Evolutionary conservation across 2,797 vertebrate species (phyloP), one percentile per base, ranked within the genome.

Genomic region (Poeciliopsis turneri): DNA sequence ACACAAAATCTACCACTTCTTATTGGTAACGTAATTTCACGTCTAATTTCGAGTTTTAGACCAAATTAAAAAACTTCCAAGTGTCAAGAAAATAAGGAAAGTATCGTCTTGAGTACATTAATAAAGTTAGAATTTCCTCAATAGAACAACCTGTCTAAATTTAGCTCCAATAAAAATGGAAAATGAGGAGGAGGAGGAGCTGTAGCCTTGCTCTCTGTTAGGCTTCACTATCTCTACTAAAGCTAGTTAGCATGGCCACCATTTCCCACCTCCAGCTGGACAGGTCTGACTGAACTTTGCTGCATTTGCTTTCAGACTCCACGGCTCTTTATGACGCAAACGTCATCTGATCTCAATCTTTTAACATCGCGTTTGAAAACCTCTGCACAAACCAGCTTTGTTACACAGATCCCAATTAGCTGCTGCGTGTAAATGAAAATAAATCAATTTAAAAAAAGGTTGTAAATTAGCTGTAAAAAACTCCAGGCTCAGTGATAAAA

Each of bases 401-500:
- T 33, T 61, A 7, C 5, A 66, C 23, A 66, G 5, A 41, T 66
- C 64, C 20, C 64, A 66, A 39, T 39, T 39, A 66, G 41, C 33
- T 66, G 28, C 61, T 70, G 55, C 16, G n/a, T 57, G 55, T 5
- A 45, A 55, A 20, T 46, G 61, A 16, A 47, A 47, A 47, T 1
- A 55, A 41, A 7, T 36, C 36, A 39, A 39, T 39, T 39, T 5
- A 5, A 39, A 39, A 39, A 76, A 70, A 36, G 73, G 11, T 46
- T 66, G 72, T n/a, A 51, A 74, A 77, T 25, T 76, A 77, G 59
- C 16, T 69, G 75, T 81, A 75, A 79, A 75, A 79, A 82, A 66
- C 47, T 68, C 11, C 36, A 57, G 51, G 70, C 15, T 39, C 0
- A 30, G 72, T 28, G 74, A 59, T 76, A 72, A 82, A 81, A 18